Evolutionary conservation across 2,888 invertebrate genomes (phyloP).

Genomic region (Eilema caniola): DNA sequence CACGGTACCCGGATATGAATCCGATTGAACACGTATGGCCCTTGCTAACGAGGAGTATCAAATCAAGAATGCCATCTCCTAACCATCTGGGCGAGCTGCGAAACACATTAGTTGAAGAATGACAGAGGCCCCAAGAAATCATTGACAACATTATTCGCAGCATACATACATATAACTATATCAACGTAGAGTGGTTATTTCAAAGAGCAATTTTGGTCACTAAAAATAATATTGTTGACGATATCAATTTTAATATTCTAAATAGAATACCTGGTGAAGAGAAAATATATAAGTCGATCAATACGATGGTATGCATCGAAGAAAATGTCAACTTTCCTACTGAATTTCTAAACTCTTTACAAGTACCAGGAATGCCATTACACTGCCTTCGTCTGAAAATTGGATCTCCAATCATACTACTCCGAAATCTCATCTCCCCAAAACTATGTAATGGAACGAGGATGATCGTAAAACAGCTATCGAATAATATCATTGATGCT

Average conservation of each 20-base stretch:
- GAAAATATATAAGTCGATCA: conserved; percentile 9
- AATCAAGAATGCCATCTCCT: no score
- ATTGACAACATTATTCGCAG: no score
- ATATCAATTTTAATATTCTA: no score
- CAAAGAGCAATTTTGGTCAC: conserved; percentile 26
- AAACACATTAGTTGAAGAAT: no score
- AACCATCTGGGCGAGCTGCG: no score
- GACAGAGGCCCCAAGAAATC: no score
- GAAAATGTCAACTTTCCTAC: conserved; percentile 10
- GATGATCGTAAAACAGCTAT: not conserved
- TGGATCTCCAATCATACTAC: no score
- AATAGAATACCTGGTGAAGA: conserved; percentile 19
- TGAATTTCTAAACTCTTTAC: not conserved
- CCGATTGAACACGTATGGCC: no score
- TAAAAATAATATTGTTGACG: conserved; percentile 26
- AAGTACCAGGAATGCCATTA: conserved; percentile 7
- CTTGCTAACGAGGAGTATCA: no score
- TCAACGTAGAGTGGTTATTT: conserved; percentile 21
- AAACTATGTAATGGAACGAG: not conserved
- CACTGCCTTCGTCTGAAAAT: no score
- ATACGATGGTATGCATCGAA: conserved; percentile 14
- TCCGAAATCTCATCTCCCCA: not conserved
- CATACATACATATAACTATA: no score
- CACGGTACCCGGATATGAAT: no score
- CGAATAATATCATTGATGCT: not conserved